Evolutionary conservation across 2,113 vertebrate species (phyloP).

Genomic region (Alethe diademata): DNA sequence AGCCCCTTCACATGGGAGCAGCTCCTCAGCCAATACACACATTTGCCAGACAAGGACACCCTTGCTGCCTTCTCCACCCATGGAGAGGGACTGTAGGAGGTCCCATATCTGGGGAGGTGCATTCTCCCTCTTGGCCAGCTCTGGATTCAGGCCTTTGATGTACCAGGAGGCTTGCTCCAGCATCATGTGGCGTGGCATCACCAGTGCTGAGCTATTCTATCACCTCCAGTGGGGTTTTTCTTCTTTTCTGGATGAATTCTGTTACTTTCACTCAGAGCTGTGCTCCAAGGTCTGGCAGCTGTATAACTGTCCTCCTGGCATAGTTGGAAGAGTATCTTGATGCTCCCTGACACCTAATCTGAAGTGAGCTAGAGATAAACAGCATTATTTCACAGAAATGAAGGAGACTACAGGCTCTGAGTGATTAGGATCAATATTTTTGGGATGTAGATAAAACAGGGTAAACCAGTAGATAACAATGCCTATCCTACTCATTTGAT

Average conservation of each 20-base stretch:
- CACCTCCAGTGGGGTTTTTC: background rate
- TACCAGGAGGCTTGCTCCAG: background rate
- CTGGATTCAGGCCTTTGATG: background rate
- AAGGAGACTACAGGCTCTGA: background rate
- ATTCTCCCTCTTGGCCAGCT: background rate
- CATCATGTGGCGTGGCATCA: no score
- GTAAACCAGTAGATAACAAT: background rate
- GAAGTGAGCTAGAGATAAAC: background rate
- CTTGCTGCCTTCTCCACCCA: background rate
- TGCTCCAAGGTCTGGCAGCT: background rate
- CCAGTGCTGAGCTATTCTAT: background rate
- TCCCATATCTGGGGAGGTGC: background rate
- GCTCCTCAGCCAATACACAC: rapidly evolving
- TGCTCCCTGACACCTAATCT: background rate
- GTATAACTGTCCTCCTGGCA: background rate
- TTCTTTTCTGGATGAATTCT: background rate
- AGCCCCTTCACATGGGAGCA: background rate
- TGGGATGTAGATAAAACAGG: background rate
- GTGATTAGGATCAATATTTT: background rate
- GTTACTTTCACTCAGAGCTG: background rate
- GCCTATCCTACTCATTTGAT: background rate
- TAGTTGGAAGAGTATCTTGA: background rate
- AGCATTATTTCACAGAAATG: background rate
- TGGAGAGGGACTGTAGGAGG: rapidly evolving
- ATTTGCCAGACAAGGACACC: background rate